These are phyloP conservation scores for Siphamia tubifer DNA, from an alignment of 2,113 vertebrate genomes.

Conservation along the genomic window DNA sequence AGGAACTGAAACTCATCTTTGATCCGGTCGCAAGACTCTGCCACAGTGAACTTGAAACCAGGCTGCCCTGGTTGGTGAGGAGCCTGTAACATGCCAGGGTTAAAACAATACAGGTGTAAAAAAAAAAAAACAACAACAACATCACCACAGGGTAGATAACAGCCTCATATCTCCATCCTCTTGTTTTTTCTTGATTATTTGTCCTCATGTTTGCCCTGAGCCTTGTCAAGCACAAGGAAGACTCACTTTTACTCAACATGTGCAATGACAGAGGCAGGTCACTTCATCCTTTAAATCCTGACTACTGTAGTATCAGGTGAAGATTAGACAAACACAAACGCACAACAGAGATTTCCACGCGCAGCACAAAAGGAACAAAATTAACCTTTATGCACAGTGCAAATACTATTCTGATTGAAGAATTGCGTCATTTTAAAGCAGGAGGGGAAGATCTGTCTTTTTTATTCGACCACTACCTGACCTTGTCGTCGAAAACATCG, in stretches of 20 bases:
- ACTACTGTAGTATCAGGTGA: background rate
- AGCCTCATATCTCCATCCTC: background rate
- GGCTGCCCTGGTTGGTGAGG: slow-evolving; percentile 94
- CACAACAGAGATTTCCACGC: background rate
- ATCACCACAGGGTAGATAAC: background rate
- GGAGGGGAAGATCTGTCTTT: slow-evolving; percentile 3
- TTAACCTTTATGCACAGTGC: background rate
- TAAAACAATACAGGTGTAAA: slow-evolving; percentile 43
- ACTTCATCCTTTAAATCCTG: slow-evolving; percentile 27
- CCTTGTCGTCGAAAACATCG: slow-evolving; percentile 22
- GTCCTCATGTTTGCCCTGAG: slow-evolving; percentile 49
- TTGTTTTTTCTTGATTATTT: slow-evolving; percentile 16
- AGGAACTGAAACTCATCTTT: slow-evolving; percentile 97
- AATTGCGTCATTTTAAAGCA: background rate
- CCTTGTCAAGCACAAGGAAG: slow-evolving; percentile 25
- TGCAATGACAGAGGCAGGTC: slow-evolving; percentile 43
- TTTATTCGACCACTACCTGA: slow-evolving; percentile 2
- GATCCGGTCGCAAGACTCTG: slow-evolving; percentile 93
- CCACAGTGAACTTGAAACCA: slow-evolving; percentile 94
- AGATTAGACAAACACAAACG: background rate
- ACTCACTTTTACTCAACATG: slow-evolving; percentile 57
- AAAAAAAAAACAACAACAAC: background rate
- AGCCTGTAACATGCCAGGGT: slow-evolving; percentile 74
- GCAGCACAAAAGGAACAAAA: background rate
- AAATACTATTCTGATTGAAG: background rate